Base-by-base conservation (phyloP, 2,888 invertebrate species). In the Agrotis puta region DNA sequence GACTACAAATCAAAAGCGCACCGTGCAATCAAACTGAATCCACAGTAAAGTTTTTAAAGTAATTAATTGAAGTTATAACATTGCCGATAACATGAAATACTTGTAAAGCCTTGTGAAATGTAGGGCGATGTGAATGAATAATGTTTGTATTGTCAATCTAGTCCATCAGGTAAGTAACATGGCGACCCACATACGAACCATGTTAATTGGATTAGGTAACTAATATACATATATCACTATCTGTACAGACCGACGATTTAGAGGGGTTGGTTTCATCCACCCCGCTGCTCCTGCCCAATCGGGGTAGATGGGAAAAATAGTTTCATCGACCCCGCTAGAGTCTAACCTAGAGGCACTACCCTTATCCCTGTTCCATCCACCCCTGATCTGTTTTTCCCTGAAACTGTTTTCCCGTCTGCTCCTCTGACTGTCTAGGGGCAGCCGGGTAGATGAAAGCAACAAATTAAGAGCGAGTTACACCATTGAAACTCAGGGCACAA, bases 91-190 rank as follows among this genome's bases (percentile, higher is more conserved):
- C 20, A 65, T 48, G 57, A 53, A 53, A 79, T 50, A 62, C n/a
- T 79, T 14, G 56, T 51, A 64, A 47, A 70, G 45, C 73, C 70
- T 82, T 59, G 74, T 74, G 50, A 22, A 75, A 83, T 77, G 64
- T 79, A 64, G 82, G 70, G 22, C 82, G 58, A 45, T 59, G 56
- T 83, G 77, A 77, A 82, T 81, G 70, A 75, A 57, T 75, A 59
- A 76, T 67, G 45, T 54, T 45, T 63, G 53, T 63, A 50, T 66
- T 78, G 78, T 84, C 73, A 78, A 78, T 78, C 51, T 58, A 74
- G 75, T 70, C 16, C 70, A 85, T 73, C 77, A 56, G 57, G 59
- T 72, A 57, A 63, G 45, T 64, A 64, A 62, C 79, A 50, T 57
- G 61, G 50, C 61, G 57, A 72, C 82, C 79, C 59, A 82, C 58